Evolutionary conservation across 2,888 invertebrate genomes (phyloP).

Genomic region (Hirtodrosophila histrioides): DNA sequence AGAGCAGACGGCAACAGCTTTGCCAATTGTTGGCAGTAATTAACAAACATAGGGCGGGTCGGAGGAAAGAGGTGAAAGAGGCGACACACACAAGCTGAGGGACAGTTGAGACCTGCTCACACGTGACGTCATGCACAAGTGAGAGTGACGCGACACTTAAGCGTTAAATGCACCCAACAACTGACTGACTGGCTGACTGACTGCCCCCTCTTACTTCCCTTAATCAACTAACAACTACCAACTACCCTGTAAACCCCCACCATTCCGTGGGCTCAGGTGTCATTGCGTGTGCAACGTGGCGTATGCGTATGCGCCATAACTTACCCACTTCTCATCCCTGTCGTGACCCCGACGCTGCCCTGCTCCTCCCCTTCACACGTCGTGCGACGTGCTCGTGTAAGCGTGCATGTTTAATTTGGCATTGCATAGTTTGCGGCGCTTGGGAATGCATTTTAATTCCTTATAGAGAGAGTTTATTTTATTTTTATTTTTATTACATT

Average conservation of each 20-base stretch:
- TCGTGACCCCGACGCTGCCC: not conserved
- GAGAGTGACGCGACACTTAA: slow-evolving; percentile 73
- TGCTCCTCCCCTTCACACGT: no score
- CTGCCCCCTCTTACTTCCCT: not conserved
- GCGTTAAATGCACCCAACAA: slow-evolving; percentile 73
- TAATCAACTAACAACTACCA: no score
- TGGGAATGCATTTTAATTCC: slow-evolving; percentile 53
- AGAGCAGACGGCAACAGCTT: slow-evolving; percentile 36
- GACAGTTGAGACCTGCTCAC: slow-evolving; percentile 23
- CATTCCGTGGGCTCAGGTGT: slow-evolving; percentile 49
- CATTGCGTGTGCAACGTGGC: slow-evolving; percentile 65
- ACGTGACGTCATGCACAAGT: slow-evolving; percentile 74
- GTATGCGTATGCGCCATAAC: slow-evolving; percentile 65
- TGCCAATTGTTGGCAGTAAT: slow-evolving; percentile 73
- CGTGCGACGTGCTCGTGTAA: slow-evolving; percentile 60
- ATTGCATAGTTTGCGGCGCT: slow-evolving; percentile 61
- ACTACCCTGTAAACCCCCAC: not conserved
- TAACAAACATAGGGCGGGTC: slow-evolving; percentile 46
- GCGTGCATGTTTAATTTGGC: slow-evolving; percentile 75
- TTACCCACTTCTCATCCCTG: not conserved
- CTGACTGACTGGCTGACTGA: slow-evolving; percentile 8
- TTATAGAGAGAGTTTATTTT: slow-evolving; percentile 22
- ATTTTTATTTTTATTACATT: slow-evolving; percentile 30
- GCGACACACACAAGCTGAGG: slow-evolving; percentile 2
- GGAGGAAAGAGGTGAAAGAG: not conserved